Evolutionary conservation across 2,888 invertebrate genomes (phyloP).

Genomic region (Hanleya hanleyi): DNA sequence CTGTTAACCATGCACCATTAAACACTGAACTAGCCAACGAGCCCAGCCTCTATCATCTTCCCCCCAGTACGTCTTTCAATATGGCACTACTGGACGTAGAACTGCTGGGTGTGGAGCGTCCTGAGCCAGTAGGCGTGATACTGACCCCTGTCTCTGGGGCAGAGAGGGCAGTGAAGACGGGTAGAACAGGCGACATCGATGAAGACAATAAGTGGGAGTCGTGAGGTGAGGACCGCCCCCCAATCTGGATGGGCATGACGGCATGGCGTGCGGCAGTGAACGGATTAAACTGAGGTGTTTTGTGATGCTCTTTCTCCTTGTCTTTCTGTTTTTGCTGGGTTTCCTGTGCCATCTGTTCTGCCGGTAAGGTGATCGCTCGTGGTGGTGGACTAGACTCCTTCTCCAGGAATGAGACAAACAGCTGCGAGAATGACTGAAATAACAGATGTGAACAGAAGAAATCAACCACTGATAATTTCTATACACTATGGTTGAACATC

Average conservation of each 20-base stretch:
- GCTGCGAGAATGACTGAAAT: conserved; percentile 79
- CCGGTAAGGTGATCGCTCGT: conserved; percentile 68
- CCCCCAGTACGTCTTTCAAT: conserved; percentile 61
- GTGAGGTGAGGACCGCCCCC: conserved; percentile 19
- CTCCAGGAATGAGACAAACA: conserved; percentile 87
- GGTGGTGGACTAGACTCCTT: conserved; percentile 83
- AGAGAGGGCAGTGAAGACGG: conserved; percentile 48
- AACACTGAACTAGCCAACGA: no score
- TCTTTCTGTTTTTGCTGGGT: conserved; percentile 51
- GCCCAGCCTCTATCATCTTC: no score
- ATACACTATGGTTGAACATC: no score
- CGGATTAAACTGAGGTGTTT: conserved; percentile 57
- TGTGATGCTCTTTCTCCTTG: conserved; percentile 21
- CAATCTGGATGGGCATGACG: conserved; percentile 44
- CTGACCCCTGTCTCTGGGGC: conserved; percentile 35
- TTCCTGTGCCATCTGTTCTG: conserved; percentile 70
- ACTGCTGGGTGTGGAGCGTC: conserved; percentile 47
- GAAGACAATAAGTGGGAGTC: conserved; percentile 52
- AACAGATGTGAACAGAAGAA: conserved; percentile 25
- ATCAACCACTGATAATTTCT: no score
- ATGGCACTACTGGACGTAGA: conserved; percentile 60
- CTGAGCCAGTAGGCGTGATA: conserved; percentile 36
- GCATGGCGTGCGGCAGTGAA: conserved; percentile 69
- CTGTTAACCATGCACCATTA: no score
- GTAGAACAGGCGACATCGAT: conserved; percentile 46